Base-by-base conservation (phyloP, 2,797 vertebrate genomes). In the Gorsachius magnificus region DNA sequence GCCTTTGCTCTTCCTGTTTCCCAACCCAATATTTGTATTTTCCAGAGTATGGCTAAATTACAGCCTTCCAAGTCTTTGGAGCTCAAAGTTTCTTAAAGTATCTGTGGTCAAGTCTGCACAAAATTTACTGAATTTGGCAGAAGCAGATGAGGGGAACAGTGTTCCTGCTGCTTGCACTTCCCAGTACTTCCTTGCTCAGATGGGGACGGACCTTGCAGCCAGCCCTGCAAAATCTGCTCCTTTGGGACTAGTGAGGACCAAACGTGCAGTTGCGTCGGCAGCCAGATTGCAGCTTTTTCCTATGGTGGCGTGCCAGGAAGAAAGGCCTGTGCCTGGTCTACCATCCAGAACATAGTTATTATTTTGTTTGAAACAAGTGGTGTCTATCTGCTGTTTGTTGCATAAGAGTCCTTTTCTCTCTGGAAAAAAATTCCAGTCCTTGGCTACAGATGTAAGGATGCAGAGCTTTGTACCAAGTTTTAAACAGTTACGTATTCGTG, bases 311-410 rank as follows among this genome's bases (percentile, higher is more conserved):
- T 82, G 65, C 77, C 74, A 77, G 85, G 64, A 71, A 71, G 79
- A 87, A 94, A 94, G 61, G 57, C 57, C 81, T 84, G 28, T 71
- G 53, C 61, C 57, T 75, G 31, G 26, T 77, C 26, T 80, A 24
- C 83, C 70, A 46, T 69, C 53, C 48, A 54, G 56, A 83, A 80
- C 4, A 3, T 45, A 79, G 54, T 72, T 69, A 87, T n/a, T 75
- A 36, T 64, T 95, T 91, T 92, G 35, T 86, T 94, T 93, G 56
- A 46, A 89, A 89, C 76, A 92, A 96, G 36, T 29, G 35, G 28
- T 93, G 46, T 89, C 71, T 95, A 19, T 85, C 51, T 90, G 65
- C 57, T 78, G 22, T 66, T 93, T 70, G 57, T 92, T 94, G 46
- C 16, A 1, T 71, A 74, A 76, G 38, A 83, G 65, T 69, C 16